These are phyloP conservation scores for Trachelus tabidus DNA, from an alignment of 2,888 invertebrate species.

Conservation along the genomic window DNA sequence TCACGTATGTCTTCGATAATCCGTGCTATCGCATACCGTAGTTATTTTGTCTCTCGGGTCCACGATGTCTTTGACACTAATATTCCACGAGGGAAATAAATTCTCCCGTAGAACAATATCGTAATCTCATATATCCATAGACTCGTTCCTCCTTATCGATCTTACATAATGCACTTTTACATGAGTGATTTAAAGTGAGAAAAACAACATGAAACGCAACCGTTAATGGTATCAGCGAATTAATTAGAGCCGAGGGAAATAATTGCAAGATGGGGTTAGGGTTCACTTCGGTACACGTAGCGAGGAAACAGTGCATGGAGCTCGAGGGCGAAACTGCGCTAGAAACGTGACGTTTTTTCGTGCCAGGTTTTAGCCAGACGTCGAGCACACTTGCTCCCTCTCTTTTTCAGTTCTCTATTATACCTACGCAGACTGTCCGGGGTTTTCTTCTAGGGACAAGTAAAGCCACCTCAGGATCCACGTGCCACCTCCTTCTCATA, in stretches of 20 bases:
- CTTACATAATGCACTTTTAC: background rate
- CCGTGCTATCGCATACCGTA: background rate
- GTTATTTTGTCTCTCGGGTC: background rate
- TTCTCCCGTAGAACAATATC: background rate
- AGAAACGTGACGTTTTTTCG: background rate
- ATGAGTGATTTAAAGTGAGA: background rate
- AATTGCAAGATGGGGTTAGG: background rate
- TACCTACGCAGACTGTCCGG: background rate
- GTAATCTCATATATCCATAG: background rate
- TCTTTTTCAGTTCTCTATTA: background rate
- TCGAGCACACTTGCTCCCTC: slow-evolving; percentile 5
- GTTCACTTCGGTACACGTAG: background rate
- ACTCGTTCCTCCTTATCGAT: background rate
- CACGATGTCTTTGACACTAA: background rate
- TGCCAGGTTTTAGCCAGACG: background rate
- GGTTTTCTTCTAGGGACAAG: background rate
- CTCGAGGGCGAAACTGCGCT: background rate
- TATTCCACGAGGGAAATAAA: background rate
- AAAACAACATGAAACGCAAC: background rate
- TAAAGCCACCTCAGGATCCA: background rate
- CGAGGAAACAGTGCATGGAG: background rate
- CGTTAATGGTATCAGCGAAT: background rate
- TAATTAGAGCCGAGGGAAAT: background rate
- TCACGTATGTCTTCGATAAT: background rate
- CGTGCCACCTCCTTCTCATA: background rate